Conservation (phyloP, 2,113 vertebrate genomes). For the Haemorhous mexicanus region DNA sequence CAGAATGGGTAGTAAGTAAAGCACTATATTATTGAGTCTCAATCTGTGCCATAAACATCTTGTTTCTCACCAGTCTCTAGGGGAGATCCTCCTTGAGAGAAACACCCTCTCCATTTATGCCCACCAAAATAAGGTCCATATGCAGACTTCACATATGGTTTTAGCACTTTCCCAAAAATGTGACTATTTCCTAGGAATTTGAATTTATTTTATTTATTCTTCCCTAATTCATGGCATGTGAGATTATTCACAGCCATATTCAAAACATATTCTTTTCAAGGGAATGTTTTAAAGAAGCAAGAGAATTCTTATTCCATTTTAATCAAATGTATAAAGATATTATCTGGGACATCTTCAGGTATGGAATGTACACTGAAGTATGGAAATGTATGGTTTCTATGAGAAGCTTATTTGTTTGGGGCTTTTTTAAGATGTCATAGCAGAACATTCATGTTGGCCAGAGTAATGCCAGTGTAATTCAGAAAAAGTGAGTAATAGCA, state of each 20-base stretch:
- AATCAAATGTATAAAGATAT: not conserved
- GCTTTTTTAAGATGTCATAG: not conserved
- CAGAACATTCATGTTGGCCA: not conserved
- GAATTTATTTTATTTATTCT: not conserved
- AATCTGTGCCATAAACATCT: not conserved
- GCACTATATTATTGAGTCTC: not conserved
- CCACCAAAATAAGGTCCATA: not conserved
- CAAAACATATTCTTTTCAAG: not conserved
- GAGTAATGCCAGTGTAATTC: not conserved
- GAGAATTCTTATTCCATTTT: not conserved
- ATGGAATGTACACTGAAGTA: fast-evolving
- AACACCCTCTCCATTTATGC: fast-evolving
- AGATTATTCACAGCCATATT: not conserved
- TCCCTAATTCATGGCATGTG: not conserved
- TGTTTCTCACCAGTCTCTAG: not conserved
- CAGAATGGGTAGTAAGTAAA: not conserved
- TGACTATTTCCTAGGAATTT: not conserved
- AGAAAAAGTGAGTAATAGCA: not conserved
- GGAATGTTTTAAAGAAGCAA: not conserved
- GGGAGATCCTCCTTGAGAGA: not conserved
- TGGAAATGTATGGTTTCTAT: not conserved
- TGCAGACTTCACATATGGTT: not conserved
- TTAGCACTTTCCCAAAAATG: not conserved
- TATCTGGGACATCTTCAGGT: not conserved
- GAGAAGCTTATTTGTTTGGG: not conserved